These are phyloP conservation scores for Sebastes wilsoni DNA, from an alignment of 2,797 vertebrate species.

Conservation along the genomic window DNA sequence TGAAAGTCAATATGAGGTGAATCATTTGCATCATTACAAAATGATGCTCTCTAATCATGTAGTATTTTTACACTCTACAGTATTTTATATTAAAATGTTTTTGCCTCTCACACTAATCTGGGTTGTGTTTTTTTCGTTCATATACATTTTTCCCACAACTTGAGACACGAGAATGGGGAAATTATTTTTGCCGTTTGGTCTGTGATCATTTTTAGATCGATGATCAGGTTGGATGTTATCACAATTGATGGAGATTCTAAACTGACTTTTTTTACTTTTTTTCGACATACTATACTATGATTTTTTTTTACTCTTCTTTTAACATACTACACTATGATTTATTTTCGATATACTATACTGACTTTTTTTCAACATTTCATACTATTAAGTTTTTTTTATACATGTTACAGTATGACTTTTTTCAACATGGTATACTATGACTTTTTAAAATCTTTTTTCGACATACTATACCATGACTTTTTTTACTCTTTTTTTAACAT, in stretches of 20 bases:
- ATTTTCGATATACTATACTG: too few relatives aligned
- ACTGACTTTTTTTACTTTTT: too few relatives aligned
- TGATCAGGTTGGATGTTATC: not conserved
- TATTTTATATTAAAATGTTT: conserved; percentile 61
- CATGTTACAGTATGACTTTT: too few relatives aligned
- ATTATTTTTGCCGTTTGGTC: not conserved
- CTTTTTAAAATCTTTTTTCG: too few relatives aligned
- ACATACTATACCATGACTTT: too few relatives aligned
- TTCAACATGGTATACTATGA: too few relatives aligned
- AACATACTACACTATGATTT: too few relatives aligned
- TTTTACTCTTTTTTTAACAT: too few relatives aligned
- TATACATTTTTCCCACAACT: not conserved
- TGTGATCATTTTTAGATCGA: not conserved
- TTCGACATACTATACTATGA: too few relatives aligned
- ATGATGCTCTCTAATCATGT: conserved; percentile 5
- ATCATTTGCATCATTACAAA: conserved; percentile 13
- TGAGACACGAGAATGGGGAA: not conserved
- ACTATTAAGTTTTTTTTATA: not conserved
- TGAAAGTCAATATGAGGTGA: not conserved
- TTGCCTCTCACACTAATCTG: not conserved
- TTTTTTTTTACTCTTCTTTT: too few relatives aligned
- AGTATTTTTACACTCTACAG: conserved; percentile 1
- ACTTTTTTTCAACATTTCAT: not conserved
- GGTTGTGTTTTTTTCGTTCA: not conserved
- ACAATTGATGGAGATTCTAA: not conserved